phyloP scores from a whole-genome alignment of 2,113 vertebrate species.

The Cervus canadensis region DNA sequence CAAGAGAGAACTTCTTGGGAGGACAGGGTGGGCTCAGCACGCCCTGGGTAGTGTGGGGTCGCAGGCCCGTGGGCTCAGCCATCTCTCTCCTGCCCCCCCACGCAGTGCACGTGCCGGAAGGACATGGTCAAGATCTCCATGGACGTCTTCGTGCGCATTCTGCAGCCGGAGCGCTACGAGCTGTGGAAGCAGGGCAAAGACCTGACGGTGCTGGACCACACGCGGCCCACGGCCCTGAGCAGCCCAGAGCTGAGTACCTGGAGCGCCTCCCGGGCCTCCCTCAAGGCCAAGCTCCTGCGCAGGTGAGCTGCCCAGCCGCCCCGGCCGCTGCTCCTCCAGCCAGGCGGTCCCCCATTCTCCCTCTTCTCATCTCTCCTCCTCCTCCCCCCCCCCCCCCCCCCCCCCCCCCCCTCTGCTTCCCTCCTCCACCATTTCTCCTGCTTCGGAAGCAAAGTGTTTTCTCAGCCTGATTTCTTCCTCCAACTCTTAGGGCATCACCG shows the following conservation, averaged over 20 bases:
- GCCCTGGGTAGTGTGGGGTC: rapidly evolving
- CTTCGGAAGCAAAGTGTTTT: neutral
- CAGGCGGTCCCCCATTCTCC: neutral
- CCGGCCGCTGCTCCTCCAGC: rapidly evolving
- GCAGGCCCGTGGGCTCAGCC: rapidly evolving
- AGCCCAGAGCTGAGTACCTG: slow-evolving; percentile 91
- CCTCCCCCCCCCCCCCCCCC: neutral
- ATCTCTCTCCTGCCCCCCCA: neutral
- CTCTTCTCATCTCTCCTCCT: neutral
- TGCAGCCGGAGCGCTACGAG: slow-evolving; percentile 95
- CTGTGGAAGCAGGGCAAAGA: slow-evolving; percentile 97
- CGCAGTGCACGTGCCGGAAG: slow-evolving; percentile 94
- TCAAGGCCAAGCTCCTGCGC: slow-evolving; percentile 86
- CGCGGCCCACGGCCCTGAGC: slow-evolving; percentile 87
- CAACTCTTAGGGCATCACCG: rapidly evolving
- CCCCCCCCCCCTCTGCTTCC: too few relatives aligned
- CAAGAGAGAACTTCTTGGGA: neutral
- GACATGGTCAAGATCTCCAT: slow-evolving; percentile 99
- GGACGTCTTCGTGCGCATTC: slow-evolving; percentile 95
- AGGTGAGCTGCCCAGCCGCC: slow-evolving; percentile 77
- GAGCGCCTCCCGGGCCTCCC: slow-evolving; percentile 86
- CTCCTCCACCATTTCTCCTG: neutral
- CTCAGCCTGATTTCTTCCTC: neutral
- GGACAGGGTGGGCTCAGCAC: rapidly evolving
- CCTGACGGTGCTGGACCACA: slow-evolving; percentile 88